These are phyloP conservation scores for Passer domesticus DNA, from an alignment of 2,113 vertebrate species.

Conservation along the genomic window DNA sequence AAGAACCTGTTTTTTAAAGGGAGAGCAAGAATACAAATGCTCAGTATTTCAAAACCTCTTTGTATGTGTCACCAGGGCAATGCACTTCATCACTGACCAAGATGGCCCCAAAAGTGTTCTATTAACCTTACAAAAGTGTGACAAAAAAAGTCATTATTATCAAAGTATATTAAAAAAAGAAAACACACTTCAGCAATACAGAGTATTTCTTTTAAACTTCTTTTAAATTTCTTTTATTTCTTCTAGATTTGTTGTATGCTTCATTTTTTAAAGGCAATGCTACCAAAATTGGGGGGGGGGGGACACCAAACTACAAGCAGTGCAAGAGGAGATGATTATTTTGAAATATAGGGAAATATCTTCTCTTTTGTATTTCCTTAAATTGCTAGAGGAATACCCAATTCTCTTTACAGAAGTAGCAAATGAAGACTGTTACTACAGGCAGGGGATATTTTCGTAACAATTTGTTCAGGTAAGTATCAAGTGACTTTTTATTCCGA, in stretches of 20 bases:
- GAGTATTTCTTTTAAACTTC: neutral
- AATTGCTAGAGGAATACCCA: constrained; percentile 39
- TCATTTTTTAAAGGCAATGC: neutral
- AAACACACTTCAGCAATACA: neutral
- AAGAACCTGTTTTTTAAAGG: neutral
- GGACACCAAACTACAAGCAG: neutral
- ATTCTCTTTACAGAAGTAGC: constrained; percentile 51
- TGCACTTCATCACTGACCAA: neutral
- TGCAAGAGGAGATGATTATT: neutral
- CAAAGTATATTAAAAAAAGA: neutral
- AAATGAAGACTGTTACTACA: constrained; percentile 33
- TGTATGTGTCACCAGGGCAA: neutral
- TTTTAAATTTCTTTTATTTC: neutral
- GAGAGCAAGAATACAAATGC: neutral
- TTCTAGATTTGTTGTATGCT: neutral
- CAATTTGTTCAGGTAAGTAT: constrained; percentile 56
- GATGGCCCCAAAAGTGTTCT: neutral
- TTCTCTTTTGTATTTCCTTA: constrained; percentile 40
- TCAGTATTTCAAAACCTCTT: neutral
- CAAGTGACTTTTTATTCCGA: constrained; percentile 4
- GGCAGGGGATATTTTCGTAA: constrained; percentile 62
- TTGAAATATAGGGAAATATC: neutral
- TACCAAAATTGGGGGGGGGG: neutral
- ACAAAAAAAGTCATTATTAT: neutral
- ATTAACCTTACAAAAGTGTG: neutral